phyloP scores from a whole-genome alignment of 2,797 vertebrate genomes.

The Astyanax mexicanus region DNA sequence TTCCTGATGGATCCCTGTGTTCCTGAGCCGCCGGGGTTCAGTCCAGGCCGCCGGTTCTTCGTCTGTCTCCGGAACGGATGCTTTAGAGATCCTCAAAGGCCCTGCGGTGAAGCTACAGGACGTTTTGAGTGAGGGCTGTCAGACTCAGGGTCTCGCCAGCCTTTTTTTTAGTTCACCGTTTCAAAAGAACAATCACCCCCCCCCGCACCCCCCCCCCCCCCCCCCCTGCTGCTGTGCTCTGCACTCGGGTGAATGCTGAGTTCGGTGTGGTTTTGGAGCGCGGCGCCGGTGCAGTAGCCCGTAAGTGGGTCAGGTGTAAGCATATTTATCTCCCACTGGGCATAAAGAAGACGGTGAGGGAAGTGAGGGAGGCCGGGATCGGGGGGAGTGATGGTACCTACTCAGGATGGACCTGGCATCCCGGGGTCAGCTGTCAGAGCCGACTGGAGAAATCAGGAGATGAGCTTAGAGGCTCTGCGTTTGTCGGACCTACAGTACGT shows the following conservation, averaged over 20 bases:
- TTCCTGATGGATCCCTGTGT: constrained; percentile 15
- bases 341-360: neutral
- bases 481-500: constrained; percentile 13
- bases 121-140: constrained; percentile 18
- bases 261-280: constrained; percentile 21
- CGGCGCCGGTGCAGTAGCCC: neutral
- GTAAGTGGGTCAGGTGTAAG: constrained; percentile 50
- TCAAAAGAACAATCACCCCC: neutral
- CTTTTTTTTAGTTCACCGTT: constrained; percentile 13
- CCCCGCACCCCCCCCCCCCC: neutral
- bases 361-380: no score
- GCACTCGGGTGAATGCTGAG: neutral
- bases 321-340: constrained; percentile 34
- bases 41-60: constrained; percentile 19
- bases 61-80: constrained; percentile 27
- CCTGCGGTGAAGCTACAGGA: neutral
- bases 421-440: constrained; percentile 3
- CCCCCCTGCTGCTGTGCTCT: constrained; percentile 13
- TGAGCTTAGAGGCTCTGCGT: neutral
- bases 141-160: neutral
- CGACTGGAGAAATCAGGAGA: neutral
- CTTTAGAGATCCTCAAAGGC: constrained; percentile 30
- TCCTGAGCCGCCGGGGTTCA: constrained; percentile 9
- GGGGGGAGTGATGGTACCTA: neutral
- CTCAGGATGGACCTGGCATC: neutral